Evolutionary conservation across 2,797 vertebrate species (phyloP).

Genomic region (Chloroceryle amazona): DNA sequence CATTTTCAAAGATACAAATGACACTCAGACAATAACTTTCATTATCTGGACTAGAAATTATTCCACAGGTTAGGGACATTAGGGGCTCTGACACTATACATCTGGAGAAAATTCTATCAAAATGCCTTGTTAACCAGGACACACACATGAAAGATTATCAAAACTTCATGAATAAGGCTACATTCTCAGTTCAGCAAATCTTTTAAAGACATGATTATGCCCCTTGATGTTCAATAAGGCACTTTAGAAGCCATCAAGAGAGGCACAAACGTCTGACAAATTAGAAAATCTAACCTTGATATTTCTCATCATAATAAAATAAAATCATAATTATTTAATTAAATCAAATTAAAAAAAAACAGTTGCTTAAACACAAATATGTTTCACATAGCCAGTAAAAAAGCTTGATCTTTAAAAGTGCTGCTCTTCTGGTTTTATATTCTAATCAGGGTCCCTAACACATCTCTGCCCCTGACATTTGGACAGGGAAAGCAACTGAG

Average conservation of each 20-base stretch:
- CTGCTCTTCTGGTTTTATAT: background rate
- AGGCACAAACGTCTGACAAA: background rate
- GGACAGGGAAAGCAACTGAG: background rate
- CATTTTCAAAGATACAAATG: conserved; percentile 17
- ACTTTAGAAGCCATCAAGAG: background rate
- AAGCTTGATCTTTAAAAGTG: background rate
- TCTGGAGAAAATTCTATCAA: background rate
- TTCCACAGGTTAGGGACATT: background rate
- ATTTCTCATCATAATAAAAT: background rate
- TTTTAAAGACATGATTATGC: background rate
- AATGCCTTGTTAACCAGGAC: background rate
- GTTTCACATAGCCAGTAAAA: background rate
- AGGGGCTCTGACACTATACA: background rate
- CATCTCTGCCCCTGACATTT: background rate
- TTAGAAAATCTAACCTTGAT: background rate
- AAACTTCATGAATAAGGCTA: background rate
- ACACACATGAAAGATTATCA: background rate
- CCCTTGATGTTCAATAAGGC: background rate
- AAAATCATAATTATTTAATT: background rate
- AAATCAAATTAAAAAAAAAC: background rate
- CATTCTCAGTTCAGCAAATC: background rate
- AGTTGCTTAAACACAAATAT: background rate
- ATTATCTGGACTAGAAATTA: background rate
- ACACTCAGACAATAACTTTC: background rate
- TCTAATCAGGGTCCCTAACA: background rate